Evolutionary conservation across 2,888 invertebrate genomes (phyloP), one percentile per base, ranked within the genome.

Genomic region (Melanostoma mellinum): DNA sequence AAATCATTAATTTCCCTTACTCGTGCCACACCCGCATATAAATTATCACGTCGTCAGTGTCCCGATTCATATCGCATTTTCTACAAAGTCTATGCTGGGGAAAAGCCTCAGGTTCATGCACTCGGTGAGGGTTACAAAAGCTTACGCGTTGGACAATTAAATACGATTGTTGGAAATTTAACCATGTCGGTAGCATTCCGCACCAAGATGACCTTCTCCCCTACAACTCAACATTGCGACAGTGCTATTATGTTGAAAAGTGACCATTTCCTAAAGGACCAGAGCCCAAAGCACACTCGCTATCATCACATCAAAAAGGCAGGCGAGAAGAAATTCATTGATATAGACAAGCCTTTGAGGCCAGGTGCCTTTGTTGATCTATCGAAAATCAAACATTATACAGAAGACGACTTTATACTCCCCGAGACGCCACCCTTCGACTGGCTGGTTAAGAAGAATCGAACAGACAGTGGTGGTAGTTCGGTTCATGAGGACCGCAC

Each of bases 21-120:
- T 36, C 94, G 99, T 89, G 95, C 97, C 80, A 97, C 97, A 50
- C 98, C 98, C 4, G 97, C 98, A 10, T 99, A 98, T 89, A 97
- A 97, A 91, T 92, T 98, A 85, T 97, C 98, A n/a, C 92, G 97
- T 78, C 92, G 95, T 56, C 98, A 98, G 91, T 95, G 96, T 63
- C 94, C 95, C 6, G 98, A 98, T 87, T 95, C 97, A 3, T 98
- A 96, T 90, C 95, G 96, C 86, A 96, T 99, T 86, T 96, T 95
- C 89, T 98, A 98, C 91, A 94, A 96, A 88, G 94, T 97, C 88
- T 95, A 95, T 91, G 82, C 63, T 1, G 94, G 95, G 87, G 97
- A 96, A 38, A 94, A 95, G 87, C 96, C 96, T 2, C 94, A 95
- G 88, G 91, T 94, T 76, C 94, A 95, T 88, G 92, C 93, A 71